Evolutionary conservation across 2,113 vertebrate genomes (phyloP), one percentile per base, ranked within the genome.

Genomic region (Tonatia bakeri): DNA sequence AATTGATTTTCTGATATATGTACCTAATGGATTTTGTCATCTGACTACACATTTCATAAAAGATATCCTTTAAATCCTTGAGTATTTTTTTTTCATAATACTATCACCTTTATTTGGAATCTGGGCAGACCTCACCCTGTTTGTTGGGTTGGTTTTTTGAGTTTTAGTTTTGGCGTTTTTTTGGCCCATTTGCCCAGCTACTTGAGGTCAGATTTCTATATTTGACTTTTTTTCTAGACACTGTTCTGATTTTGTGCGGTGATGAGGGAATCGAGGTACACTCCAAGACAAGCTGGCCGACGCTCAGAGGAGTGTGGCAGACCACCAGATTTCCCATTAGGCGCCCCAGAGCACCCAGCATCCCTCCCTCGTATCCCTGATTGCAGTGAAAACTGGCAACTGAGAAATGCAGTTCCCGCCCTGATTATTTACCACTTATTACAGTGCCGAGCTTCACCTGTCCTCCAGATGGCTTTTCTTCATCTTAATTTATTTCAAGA

Each of bases 401-500:
- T 54, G 40, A 91, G 83, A 95, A 93, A 50, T 38, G 20, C 28
- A 31, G 36, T 59, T 86, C 91, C 69, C 10, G 3, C 89, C 87
- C 91, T n/a, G 81, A 65, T 89, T n/a, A 5, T 52, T 92, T 4
- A 3, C 0, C 85, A 38, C 87, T 94, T 81, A 54, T 65, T 73
- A 50, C 19, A 16, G 20, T 69, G 45, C 19, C 16, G 16, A 67
- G 56, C 28, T 95, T 65, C 87, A 10, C 52, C 70, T 88, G 47
- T 76, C 69, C 54, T 69, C 75, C 54, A 40, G 31, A 50, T 52
- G 3, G 19, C 43, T 87, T 89, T 73, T 54, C 77, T 89, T 77
- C 16, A 43, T 80, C 80, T 93, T 95, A 50, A 67, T 92, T 94
- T 70, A 92, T 90, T 95, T 92, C 47, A 91, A 76, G n/a, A 15